Percentiles rank a stretch among this genome's conserved stretches.
These are phyloP conservation scores for Callinectes sapidus DNA, from an alignment of 2,888 invertebrate genomes.

Conservation along the genomic window DNA sequence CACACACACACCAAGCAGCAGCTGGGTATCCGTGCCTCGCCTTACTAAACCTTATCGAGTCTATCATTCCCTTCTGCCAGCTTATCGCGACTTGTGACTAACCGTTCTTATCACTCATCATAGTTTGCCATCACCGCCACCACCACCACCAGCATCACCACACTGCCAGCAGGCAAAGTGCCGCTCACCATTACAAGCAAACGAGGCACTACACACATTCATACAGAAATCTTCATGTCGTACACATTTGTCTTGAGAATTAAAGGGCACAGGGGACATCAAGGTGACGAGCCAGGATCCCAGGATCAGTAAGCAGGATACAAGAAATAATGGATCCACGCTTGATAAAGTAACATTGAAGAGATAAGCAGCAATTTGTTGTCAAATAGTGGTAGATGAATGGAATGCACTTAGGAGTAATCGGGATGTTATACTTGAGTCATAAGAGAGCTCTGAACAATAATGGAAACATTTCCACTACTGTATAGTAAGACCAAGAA, in stretches of 20 bases:
- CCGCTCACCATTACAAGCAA: not conserved
- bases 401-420: not conserved
- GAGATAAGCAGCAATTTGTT: not conserved
- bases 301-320: not conserved
- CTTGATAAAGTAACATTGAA: not conserved
- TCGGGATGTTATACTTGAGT: not conserved
- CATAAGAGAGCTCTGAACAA: not conserved
- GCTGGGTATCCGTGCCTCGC: not conserved
- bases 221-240: not conserved
- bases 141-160: not conserved
- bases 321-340: not conserved
- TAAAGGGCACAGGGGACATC: not conserved
- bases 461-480: no score
- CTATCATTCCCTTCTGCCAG: not conserved
- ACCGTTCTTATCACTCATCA: not conserved
- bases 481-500: no score
- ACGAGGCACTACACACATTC: not conserved
- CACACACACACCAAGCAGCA: slow-evolving; percentile 7
- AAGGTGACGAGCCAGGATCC: not conserved
- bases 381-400: not conserved
- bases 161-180: not conserved
- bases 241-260: no score
- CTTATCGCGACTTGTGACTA: slow-evolving; percentile 1
- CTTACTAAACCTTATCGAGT: not conserved
- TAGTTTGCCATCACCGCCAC: not conserved